These are phyloP conservation scores for Varecia variegata DNA, from an alignment of 2,797 vertebrate species.

Conservation along the genomic window DNA sequence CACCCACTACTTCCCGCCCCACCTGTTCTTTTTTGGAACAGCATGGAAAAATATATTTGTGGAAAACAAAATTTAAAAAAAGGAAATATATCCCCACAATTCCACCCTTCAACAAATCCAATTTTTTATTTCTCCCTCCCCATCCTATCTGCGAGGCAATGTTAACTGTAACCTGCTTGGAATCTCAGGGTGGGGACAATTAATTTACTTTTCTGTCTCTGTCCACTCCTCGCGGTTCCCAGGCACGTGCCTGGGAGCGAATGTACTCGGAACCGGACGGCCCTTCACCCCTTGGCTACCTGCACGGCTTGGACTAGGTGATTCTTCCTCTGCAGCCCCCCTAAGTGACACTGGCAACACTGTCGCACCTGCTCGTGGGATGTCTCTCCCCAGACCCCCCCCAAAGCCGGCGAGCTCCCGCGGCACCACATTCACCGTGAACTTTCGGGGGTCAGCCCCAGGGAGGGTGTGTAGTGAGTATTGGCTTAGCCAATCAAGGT, in stretches of 20 bases:
- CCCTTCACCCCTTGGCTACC: neutral
- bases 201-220: neutral
- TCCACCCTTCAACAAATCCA: neutral
- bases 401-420: fast-evolving
- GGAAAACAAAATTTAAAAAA: neutral
- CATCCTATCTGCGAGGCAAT: neutral
- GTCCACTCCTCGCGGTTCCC: fast-evolving
- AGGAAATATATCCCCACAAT: neutral
- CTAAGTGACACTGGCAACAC: neutral
- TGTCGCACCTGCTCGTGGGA: fast-evolving
- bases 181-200: no score
- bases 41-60: neutral
- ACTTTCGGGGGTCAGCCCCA: no score
- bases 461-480: fast-evolving
- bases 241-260: fast-evolving
- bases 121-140: neutral
- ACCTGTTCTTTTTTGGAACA: fast-evolving
- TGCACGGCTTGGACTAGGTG: neutral
- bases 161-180: neutral
- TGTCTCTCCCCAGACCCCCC: neutral
- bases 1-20: neutral
- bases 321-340: neutral
- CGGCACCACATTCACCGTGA: fast-evolving
- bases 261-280: fast-evolving
- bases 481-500: neutral